phyloP scores from a whole-genome alignment of 2,113 vertebrate species.

The pig (Sus scrofa) region T2T-Sscrofa CM000819.6:139842501-139843000 shows the following conservation, averaged over 20 bases:
- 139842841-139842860: not conserved
- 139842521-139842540: too few species aligned
- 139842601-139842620: too few species aligned
- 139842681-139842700: not conserved
- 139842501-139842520: too few species aligned
- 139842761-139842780: not conserved
- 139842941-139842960: not conserved
- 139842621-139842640: too few species aligned
- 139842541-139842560: too few species aligned
- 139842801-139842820: not conserved
- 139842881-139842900: not conserved
- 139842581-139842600: too few species aligned
- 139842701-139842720: not conserved
- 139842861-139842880: not conserved
- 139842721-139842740: not conserved
- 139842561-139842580: too few species aligned
- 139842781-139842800: not conserved
- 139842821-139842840: not conserved
- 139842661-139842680: not conserved
- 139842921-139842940: not conserved
- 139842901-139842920: not conserved
- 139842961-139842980: not conserved
- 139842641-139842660: too few species aligned
- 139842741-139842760: not conserved
- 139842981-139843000: not conserved